Evolutionary conservation across 2,888 invertebrate genomes (phyloP).

Genomic region (Nomada goodeniana): DNA sequence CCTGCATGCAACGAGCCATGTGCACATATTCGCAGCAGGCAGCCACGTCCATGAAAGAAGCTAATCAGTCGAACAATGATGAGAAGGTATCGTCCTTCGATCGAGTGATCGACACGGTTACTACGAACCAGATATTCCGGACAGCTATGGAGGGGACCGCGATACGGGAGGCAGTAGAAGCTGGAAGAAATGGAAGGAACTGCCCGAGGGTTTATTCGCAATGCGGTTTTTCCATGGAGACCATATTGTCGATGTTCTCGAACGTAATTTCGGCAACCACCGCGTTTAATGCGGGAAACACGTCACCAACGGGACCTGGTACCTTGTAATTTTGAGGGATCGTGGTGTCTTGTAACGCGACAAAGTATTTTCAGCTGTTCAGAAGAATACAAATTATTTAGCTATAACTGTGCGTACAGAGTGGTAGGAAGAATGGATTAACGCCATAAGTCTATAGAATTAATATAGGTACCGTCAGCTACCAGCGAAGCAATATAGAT

Average conservation of each 20-base stretch:
- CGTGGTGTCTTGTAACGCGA: background rate
- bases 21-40: slow-evolving; percentile 91
- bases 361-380: background rate
- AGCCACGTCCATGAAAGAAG: slow-evolving; percentile 77
- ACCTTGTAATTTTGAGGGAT: slow-evolving; percentile 35
- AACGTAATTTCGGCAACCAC: slow-evolving; percentile 73
- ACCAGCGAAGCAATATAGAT: background rate
- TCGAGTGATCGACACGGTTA: slow-evolving; percentile 77
- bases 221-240: slow-evolving; percentile 84
- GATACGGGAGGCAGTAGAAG: slow-evolving; percentile 85
- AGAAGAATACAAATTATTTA: background rate
- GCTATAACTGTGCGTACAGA: background rate
- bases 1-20: slow-evolving; percentile 87
- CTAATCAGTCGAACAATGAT: slow-evolving; percentile 65
- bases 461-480: background rate
- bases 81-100: slow-evolving; percentile 75
- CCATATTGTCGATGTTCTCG: slow-evolving; percentile 78
- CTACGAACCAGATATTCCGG: slow-evolving; percentile 80
- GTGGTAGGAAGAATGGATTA: background rate
- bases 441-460: slow-evolving; percentile 2
- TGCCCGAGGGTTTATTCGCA: slow-evolving; percentile 84
- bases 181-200: slow-evolving; percentile 83
- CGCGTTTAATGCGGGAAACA: slow-evolving; percentile 45
- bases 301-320: slow-evolving; percentile 61
- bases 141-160: slow-evolving; percentile 85